Percentiles rank a stretch among this genome's conserved stretches.
These are phyloP conservation scores for Acronicta aceris DNA, from an alignment of 2,888 invertebrate genomes.

Conservation along the genomic window DNA sequence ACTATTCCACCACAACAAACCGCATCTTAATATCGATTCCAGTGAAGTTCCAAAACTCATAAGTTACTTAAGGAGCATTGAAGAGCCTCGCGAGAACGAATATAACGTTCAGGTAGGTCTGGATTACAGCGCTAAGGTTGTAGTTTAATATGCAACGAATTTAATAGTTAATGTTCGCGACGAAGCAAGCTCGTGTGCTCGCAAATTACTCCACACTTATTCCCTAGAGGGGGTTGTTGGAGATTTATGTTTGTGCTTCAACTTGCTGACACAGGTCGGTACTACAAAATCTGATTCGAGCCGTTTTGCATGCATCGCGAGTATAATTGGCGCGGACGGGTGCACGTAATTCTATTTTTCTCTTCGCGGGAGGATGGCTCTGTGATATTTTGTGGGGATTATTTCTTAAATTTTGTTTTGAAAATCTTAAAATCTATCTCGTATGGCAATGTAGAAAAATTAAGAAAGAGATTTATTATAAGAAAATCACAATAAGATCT, in stretches of 20 bases:
- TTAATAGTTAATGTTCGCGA: constrained; percentile 88
- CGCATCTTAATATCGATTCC: constrained; percentile 39
- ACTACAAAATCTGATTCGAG: constrained; percentile 71
- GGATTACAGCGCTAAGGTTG: constrained; percentile 79
- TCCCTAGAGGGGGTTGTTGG: constrained; percentile 75
- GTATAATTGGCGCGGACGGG: constrained; percentile 52
- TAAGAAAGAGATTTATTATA: no score
- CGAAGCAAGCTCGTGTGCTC: constrained; percentile 78
- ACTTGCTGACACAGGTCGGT: constrained; percentile 76
- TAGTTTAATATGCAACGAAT: constrained; percentile 89
- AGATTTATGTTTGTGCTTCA: constrained; percentile 83
- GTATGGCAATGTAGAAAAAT: no score
- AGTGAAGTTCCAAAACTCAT: constrained; percentile 42
- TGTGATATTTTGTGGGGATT: constrained; percentile 14
- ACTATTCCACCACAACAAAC: constrained; percentile 13
- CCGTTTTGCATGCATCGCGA: constrained; percentile 54
- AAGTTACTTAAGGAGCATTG: constrained; percentile 65
- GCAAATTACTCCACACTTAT: constrained; percentile 87
- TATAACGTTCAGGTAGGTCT: constrained; percentile 68
- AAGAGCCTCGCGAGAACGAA: constrained; percentile 67
- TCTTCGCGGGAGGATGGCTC: constrained; percentile 15
- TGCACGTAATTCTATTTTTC: constrained; percentile 48
- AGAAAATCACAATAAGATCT: background rate
- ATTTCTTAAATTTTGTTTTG: background rate
- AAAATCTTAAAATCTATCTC: background rate